Base-by-base conservation (phyloP, 2,113 vertebrate genomes). In the Leuciscus idus region DNA sequence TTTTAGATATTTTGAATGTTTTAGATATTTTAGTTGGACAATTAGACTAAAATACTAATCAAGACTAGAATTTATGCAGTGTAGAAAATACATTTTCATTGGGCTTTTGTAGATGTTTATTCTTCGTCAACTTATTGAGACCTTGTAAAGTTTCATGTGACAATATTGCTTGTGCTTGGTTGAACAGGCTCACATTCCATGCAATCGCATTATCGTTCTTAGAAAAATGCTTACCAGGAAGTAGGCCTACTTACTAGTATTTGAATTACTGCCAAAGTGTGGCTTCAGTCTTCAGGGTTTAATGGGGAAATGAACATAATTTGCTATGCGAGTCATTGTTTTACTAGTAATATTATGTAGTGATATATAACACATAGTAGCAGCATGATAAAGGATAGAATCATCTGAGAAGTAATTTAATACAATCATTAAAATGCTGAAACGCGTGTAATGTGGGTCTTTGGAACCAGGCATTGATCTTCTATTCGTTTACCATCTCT, bases 221-320 rank as follows among this genome's bases (percentile, higher is more conserved):
- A 80, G 57, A 80, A 62, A 36, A 80, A 17, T 3, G 2, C 23
- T 62, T 80, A 17, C 78, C 36, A 80, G 77, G 77, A 80, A 62
- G 23, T 17, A 33, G 33, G 33, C 33, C 33, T 33, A 11, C 36
- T 62, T 62, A 57, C 70, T n/a, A 11, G 68, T 72, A n/a, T 46
- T 73, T 46, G 36, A 73, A 12, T 46, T n/a, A 6, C 23, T 43
- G 36, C 33, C 33, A 80, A 23, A 61, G 21, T 26, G 33, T 39
- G 36, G 55, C 57, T 80, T 11, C 3, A 39, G 55, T 3, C 55
- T 46, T 61, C 33, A 62, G 23, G 33, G 30, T n/a, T 78, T 57
- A 59, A 13, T 39, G 5, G 2, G 30, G 10, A 79, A 80, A 43
- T 23, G 1, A 78, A 36, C 52, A 36, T 36, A 4, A 59, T 79